These are phyloP conservation scores for Cottus gobio DNA, from an alignment of 2,113 vertebrate species.

Conservation along the genomic window DNA sequence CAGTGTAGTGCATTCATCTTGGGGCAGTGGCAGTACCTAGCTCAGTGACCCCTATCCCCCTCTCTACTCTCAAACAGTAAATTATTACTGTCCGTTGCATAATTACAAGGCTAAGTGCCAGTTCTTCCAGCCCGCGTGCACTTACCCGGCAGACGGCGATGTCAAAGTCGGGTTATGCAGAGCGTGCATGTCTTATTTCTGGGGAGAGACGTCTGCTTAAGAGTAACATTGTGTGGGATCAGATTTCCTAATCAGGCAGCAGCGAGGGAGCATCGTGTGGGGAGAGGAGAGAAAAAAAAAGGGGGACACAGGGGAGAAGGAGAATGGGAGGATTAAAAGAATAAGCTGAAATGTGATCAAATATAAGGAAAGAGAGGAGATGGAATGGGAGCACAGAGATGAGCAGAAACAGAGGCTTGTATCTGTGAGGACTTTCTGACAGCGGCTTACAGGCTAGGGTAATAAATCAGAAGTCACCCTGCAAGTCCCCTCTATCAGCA, in stretches of 20 bases:
- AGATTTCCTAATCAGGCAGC: slow-evolving; percentile 51
- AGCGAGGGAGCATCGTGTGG: slow-evolving; percentile 27
- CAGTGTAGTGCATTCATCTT: slow-evolving; percentile 45
- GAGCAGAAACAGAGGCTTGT: slow-evolving; percentile 31
- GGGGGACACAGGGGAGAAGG: not conserved
- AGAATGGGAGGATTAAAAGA: slow-evolving; percentile 52
- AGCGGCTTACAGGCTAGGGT: slow-evolving; percentile 45
- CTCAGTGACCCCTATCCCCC: slow-evolving; percentile 36
- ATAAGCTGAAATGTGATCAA: slow-evolving; percentile 58
- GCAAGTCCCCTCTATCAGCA: slow-evolving; percentile 60
- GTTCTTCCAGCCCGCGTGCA: slow-evolving; percentile 33
- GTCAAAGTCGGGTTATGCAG: slow-evolving; percentile 32
- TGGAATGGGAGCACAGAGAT: slow-evolving; percentile 40
- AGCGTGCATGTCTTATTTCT: slow-evolving; percentile 18
- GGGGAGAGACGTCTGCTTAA: slow-evolving; percentile 24
- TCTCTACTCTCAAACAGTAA: slow-evolving; percentile 51
- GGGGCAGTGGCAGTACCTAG: slow-evolving; percentile 23
- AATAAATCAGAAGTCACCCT: slow-evolving; percentile 66
- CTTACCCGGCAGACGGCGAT: slow-evolving; percentile 26
- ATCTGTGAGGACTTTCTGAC: slow-evolving; percentile 51
- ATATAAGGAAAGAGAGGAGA: slow-evolving; percentile 40
- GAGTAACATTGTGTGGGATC: slow-evolving; percentile 44
- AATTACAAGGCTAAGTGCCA: slow-evolving; percentile 55
- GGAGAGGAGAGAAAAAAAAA: slow-evolving; percentile 16
- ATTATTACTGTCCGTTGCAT: slow-evolving; percentile 65